Percentiles rank a stretch among this genome's conserved stretches.
Evolutionary conservation across 2,113 vertebrate species (phyloP).

Genomic region (Danio rerio): GRCz12tu NC_133186.1:4446001-4446500

Average conservation of each 20-base stretch:
- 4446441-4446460: background rate
- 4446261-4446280: slow-evolving; percentile 4
- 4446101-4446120: background rate
- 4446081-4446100: background rate
- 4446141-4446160: slow-evolving; percentile 15
- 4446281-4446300: slow-evolving; percentile 52
- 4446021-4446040: background rate
- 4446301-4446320: slow-evolving; percentile 60
- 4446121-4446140: slow-evolving; percentile 25
- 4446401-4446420: background rate
- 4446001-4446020: background rate
- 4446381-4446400: background rate
- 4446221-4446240: background rate
- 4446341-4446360: background rate
- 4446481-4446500: background rate
- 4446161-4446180: slow-evolving; percentile 11
- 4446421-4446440: background rate
- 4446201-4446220: background rate
- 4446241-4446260: background rate
- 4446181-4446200: slow-evolving; percentile 7
- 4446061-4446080: slow-evolving; percentile 4
- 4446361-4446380: background rate
- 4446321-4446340: background rate
- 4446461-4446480: background rate
- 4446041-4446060: slow-evolving; percentile 22